Evolutionary conservation across 2,797 vertebrate genomes (phyloP), one percentile per base, ranked within the genome.

Genomic region (Alcedo quadribrachys): DNA sequence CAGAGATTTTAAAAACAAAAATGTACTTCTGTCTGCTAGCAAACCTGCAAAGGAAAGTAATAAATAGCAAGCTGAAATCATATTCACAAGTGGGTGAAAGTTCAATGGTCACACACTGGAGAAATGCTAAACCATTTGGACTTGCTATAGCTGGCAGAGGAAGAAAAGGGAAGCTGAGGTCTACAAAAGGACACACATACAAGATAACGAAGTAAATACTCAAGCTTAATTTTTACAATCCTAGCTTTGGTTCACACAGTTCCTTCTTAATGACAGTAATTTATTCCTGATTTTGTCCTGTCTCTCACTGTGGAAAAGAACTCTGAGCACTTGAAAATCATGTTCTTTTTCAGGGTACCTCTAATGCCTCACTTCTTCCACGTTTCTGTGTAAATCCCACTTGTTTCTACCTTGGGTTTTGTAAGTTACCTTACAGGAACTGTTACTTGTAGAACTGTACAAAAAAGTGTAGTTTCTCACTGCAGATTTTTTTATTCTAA

Each of bases 51-150:
- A 63, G 90, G 46, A 69, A 71, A 87, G 60, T 20, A 88, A 82
- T 61, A 89, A 84, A 89, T 32, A 79, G 48, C 74, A 74, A 60
- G 79, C 83, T 89, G 77, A 67, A 96, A 96, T 91, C 81, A 79
- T 57, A 55, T 58, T 68, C 58, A 79, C 37, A 94, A 96, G 85
- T 90, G 48, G 95, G 96, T 90, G 83, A 95, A 93, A 96, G 95
- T 94, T 96, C 93, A 95, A 4, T 30, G 66, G 54, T 55, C 68
- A 77, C 70, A 91, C 43, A 37, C 91, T 25, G 46, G 40, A 92
- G 86, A 90, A 90, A 85, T 30, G 75, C 68, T 93, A 94, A 88
- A 81, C 69, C 83, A 67, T 24, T 61, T 67, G 65, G 54, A 77
- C 87, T 87, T 67, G 74, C 57, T 81, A n/a, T 4, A 88, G 76